Percentiles rank a stretch among this genome's conserved stretches.
Evolutionary conservation across 2,888 invertebrate species (phyloP).

Genomic region (Strigamia transsilvanica): DNA sequence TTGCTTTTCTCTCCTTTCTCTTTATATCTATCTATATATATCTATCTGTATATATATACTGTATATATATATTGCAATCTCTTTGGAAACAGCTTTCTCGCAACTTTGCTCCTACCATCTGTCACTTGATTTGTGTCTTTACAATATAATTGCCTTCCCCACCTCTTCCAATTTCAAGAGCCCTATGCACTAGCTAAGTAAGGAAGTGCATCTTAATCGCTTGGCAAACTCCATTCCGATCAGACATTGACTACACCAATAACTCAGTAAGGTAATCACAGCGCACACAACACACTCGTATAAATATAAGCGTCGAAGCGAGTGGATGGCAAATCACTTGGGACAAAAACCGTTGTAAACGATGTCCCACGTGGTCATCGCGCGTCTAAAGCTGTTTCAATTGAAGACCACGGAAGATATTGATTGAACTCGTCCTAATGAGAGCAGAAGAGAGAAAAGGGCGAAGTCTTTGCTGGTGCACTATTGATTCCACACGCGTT

Average conservation of each 20-base stretch:
- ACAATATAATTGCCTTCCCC: constrained; percentile 29
- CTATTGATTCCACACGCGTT: constrained; percentile 26
- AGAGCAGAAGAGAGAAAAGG: constrained; percentile 30
- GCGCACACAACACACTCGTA: constrained; percentile 26
- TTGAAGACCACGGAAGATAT: constrained; percentile 13
- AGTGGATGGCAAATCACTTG: constrained; percentile 18
- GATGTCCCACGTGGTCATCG: constrained; percentile 26
- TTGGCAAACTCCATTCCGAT: constrained; percentile 26
- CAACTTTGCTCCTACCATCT: constrained; percentile 26
- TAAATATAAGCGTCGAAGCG: constrained; percentile 13
- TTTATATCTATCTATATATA: neutral
- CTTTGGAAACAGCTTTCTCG: constrained; percentile 30
- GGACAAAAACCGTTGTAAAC: constrained; percentile 21
- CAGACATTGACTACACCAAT: constrained; percentile 20
- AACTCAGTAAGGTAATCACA: constrained; percentile 21
- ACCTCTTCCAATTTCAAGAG: constrained; percentile 26
- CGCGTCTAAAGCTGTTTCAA: constrained; percentile 25
- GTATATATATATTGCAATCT: constrained; percentile 18
- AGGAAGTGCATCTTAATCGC: constrained; percentile 30
- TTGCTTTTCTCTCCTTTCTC: neutral
- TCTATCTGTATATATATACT: neutral
- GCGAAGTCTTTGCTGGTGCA: constrained; percentile 15
- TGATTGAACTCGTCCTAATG: constrained; percentile 16
- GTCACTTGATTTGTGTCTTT: constrained; percentile 30
- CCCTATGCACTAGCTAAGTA: constrained; percentile 1